Conservation (phyloP, 2,113 vertebrate species). For the Microtus richardsoni region DNA sequence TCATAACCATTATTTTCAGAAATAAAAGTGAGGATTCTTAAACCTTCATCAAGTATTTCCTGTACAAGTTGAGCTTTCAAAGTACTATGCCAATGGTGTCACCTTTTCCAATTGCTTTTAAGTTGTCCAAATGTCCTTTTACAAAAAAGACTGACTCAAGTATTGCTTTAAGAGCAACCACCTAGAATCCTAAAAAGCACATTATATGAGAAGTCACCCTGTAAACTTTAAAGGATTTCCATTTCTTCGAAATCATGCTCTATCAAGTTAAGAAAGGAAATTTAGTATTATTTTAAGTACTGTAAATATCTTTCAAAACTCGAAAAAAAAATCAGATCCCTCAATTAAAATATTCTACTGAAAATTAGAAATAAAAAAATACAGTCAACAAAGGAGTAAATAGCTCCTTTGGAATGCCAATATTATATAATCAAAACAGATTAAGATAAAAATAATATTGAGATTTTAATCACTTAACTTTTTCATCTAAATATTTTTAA, state of each 20-base stretch:
- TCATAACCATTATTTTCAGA: conserved; percentile 36
- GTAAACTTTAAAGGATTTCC: conserved; percentile 24
- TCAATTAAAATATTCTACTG: conserved; percentile 27
- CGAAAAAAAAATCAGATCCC: conserved; percentile 32
- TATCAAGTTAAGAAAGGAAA: conserved; percentile 45
- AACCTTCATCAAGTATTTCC: conserved; percentile 43
- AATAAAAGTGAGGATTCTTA: not conserved
- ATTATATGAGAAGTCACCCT: conserved; percentile 21
- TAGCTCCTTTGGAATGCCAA: conserved; percentile 1
- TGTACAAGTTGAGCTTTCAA: not conserved
- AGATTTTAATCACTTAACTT: conserved; percentile 42
- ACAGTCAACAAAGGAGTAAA: conserved; percentile 8
- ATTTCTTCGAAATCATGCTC: conserved; percentile 26
- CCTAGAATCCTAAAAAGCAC: not conserved
- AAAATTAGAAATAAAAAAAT: conserved; percentile 32
- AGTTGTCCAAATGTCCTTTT: conserved; percentile 5
- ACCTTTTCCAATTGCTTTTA: conserved; percentile 33
- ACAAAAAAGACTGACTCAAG: conserved; percentile 3
- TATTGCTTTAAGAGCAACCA: conserved; percentile 22
- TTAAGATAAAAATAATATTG: conserved; percentile 49
- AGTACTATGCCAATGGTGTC: not conserved
- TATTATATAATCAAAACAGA: conserved; percentile 43
- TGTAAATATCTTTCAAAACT: conserved; percentile 29
- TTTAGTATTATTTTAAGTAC: conserved; percentile 25
- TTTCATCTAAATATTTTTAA: conserved; percentile 43